A percentile compares a stretch with the other conserved stretches of the same genome.
phyloP scores from a whole-genome alignment of 2,888 invertebrate genomes.

The Pachycephus smyrnensis region DNA sequence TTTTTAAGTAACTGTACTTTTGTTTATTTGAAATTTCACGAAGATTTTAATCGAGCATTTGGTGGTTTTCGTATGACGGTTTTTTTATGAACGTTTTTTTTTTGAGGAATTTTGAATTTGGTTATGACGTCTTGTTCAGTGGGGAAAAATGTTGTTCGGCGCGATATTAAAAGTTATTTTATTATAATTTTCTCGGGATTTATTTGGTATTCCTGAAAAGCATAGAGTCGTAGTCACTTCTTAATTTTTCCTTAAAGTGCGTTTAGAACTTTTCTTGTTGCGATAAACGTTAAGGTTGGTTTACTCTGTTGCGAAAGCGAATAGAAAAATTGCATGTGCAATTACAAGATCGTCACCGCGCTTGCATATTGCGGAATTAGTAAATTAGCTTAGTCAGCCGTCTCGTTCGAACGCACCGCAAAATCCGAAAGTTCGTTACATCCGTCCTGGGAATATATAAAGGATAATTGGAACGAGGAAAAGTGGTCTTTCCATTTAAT shows the following conservation, averaged over 20 bases:
- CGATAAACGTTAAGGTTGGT: neutral
- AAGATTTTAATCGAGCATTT: neutral
- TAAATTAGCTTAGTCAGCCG: neutral
- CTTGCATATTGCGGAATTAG: neutral
- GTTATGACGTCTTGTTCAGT: neutral
- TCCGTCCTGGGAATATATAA: neutral
- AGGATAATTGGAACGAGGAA: neutral
- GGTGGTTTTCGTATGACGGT: too few relatives aligned
- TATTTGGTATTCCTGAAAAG: neutral
- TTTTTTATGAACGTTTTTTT: too few relatives aligned
- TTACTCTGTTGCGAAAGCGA: neutral
- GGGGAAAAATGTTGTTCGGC: neutral
- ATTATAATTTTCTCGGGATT: neutral
- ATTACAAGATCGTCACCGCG: neutral
- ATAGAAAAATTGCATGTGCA: neutral
- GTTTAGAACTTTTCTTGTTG: neutral
- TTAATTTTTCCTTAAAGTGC: neutral
- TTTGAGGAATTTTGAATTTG: neutral
- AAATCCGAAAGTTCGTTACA: neutral
- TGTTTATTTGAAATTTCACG: neutral
- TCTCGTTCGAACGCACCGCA: neutral
- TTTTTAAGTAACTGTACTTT: neutral
- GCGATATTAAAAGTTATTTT: neutral
- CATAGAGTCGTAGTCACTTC: neutral
- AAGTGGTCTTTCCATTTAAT: neutral